Evolutionary conservation across 2,797 vertebrate species (phyloP).

Genomic region (Agapornis canus): DNA sequence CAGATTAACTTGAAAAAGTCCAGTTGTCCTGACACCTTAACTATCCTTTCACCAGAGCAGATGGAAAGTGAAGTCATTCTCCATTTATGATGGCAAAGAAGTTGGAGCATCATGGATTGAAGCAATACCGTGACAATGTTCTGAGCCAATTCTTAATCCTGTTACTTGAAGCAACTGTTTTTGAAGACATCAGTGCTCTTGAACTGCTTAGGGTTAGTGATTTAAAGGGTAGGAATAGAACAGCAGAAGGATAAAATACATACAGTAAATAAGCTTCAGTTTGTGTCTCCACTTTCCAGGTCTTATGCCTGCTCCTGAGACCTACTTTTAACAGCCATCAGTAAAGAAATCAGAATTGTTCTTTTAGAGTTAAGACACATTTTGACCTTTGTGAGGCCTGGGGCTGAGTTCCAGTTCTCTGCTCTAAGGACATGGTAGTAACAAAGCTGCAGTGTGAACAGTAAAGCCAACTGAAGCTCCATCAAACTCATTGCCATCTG

Average conservation of each 20-base stretch:
- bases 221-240: not conserved
- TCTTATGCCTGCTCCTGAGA: not conserved
- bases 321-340: not conserved
- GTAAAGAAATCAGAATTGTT: not conserved
- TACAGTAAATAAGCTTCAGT: rapidly evolving
- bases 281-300: not conserved
- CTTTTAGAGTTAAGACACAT: not conserved
- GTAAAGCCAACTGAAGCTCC: not conserved
- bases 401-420: not conserved
- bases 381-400: not conserved
- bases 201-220: not conserved
- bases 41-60: not conserved
- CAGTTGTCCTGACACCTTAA: not conserved
- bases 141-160: not conserved
- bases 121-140: not conserved
- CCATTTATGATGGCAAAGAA: not conserved
- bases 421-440: not conserved
- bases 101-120: not conserved
- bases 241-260: not conserved
- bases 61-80: not conserved
- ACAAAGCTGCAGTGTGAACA: not conserved
- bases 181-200: not conserved
- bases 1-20: not conserved
- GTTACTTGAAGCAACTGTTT: not conserved
- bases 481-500: not conserved